A percentile compares a stretch with the other conserved stretches of the same genome.
These are phyloP conservation scores for Microplitis manilae DNA, from an alignment of 2,888 invertebrate genomes.

Conservation along the genomic window DNA sequence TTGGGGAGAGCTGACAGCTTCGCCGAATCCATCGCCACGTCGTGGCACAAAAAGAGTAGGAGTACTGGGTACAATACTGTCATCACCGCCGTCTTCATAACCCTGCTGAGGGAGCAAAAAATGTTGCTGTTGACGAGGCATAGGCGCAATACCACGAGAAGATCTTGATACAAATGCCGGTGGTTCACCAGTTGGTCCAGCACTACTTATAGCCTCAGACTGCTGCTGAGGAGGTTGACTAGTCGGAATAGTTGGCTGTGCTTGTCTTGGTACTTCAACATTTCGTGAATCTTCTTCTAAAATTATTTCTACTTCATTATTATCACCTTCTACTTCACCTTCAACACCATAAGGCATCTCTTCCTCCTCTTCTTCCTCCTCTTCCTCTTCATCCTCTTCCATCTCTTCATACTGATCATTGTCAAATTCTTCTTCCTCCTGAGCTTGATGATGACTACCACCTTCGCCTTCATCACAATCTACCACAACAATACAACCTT, in stretches of 20 bases:
- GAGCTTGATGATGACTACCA: conserved; percentile 70
- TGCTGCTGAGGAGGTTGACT: conserved; percentile 76
- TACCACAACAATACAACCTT: conserved; percentile 84
- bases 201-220: conserved; percentile 83
- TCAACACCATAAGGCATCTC: conserved; percentile 66
- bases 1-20: conserved; percentile 92
- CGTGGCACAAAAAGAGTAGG: conserved; percentile 89
- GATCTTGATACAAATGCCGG: conserved; percentile 65
- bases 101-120: conserved; percentile 73
- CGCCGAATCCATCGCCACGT: conserved; percentile 89
- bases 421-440: conserved; percentile 72
- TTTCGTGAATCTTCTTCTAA: conserved; percentile 74
- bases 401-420: conserved; percentile 73
- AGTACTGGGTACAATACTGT: conserved; percentile 90
- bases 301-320: conserved; percentile 77
- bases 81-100: conserved; percentile 80
- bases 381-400: conserved; percentile 66
- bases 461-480: conserved; percentile 86
- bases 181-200: conserved; percentile 68
- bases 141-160: conserved; percentile 73
- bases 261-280: conserved; percentile 78
- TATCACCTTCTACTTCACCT: conserved; percentile 74
- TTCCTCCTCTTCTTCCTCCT: conserved; percentile 70
- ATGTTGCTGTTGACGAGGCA: conserved; percentile 73
- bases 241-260: conserved; percentile 69